A percentile compares a stretch with the other conserved stretches of the same genome.
phyloP scores from a whole-genome alignment of 2,113 vertebrate genomes.

The Amazona guildingii region DNA sequence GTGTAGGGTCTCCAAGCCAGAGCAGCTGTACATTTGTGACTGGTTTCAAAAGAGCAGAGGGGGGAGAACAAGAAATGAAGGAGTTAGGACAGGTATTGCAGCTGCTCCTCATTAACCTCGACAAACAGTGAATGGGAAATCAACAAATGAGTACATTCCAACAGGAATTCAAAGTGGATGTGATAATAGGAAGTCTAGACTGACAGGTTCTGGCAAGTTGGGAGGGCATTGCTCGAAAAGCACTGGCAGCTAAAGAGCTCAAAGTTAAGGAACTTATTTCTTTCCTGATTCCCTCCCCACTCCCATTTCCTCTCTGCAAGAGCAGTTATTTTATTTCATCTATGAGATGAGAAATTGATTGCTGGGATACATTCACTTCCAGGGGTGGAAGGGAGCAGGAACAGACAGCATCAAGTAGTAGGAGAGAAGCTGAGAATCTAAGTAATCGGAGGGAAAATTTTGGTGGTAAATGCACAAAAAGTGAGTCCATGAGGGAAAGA shows the following conservation, averaged over 20 bases:
- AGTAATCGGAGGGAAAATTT: background rate
- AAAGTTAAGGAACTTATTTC: background rate
- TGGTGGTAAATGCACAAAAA: background rate
- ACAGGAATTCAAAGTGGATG: conserved; percentile 21
- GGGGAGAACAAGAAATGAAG: background rate
- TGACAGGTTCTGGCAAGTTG: conserved; percentile 3
- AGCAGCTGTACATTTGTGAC: background rate
- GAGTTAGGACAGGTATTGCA: conserved; percentile 13
- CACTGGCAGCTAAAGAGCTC: background rate
- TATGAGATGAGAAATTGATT: background rate
- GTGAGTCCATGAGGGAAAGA: fast-evolving
- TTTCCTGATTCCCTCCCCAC: background rate
- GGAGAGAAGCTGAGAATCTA: background rate
- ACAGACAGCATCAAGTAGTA: background rate
- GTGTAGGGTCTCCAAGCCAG: background rate
- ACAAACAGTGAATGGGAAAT: background rate
- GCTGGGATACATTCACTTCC: background rate
- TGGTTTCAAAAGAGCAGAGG: background rate
- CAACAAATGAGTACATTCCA: background rate
- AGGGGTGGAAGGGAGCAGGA: background rate
- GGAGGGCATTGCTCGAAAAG: background rate
- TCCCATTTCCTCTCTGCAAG: background rate
- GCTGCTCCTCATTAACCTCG: background rate
- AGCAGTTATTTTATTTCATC: background rate
- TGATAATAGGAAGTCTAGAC: conserved; percentile 2